These are phyloP conservation scores for Pogona vitticeps DNA, from an alignment of 2,113 vertebrate species.

Conservation along the genomic window DNA sequence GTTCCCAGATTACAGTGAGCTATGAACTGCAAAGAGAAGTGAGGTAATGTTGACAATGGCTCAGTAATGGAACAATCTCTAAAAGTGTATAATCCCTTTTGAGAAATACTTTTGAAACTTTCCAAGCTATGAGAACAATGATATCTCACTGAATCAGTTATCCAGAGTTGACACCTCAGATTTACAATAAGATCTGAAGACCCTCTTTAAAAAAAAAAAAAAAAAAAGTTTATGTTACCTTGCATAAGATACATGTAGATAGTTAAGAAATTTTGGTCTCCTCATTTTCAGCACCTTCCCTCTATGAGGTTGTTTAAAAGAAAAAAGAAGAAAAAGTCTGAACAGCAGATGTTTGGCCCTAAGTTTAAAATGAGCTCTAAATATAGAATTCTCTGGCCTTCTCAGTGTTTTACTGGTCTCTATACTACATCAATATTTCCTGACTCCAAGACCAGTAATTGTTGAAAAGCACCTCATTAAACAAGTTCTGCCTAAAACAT, in stretches of 20 bases:
- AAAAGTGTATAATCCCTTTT: not conserved
- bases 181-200: not conserved
- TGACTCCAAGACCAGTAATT: not conserved
- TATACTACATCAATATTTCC: too few relatives aligned
- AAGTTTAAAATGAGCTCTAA: not conserved
- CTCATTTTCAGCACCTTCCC: not conserved
- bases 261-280: not conserved
- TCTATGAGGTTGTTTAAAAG: not conserved
- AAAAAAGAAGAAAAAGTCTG: not conserved
- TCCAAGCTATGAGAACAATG: not conserved
- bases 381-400: not conserved
- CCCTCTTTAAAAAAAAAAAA: not conserved
- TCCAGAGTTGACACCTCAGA: not conserved
- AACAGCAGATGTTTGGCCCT: not conserved
- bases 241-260: too few relatives aligned
- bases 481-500: not conserved
- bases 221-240: too few relatives aligned
- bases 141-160: not conserved
- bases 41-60: constrained; percentile 33
- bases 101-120: not conserved
- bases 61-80: not conserved
- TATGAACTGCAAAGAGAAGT: not conserved
- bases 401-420: not conserved
- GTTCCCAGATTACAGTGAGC: constrained; percentile 43
- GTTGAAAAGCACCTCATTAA: not conserved